These are phyloP conservation scores for Xenops minutus DNA, from an alignment of 2,797 vertebrate species.

Conservation along the genomic window DNA sequence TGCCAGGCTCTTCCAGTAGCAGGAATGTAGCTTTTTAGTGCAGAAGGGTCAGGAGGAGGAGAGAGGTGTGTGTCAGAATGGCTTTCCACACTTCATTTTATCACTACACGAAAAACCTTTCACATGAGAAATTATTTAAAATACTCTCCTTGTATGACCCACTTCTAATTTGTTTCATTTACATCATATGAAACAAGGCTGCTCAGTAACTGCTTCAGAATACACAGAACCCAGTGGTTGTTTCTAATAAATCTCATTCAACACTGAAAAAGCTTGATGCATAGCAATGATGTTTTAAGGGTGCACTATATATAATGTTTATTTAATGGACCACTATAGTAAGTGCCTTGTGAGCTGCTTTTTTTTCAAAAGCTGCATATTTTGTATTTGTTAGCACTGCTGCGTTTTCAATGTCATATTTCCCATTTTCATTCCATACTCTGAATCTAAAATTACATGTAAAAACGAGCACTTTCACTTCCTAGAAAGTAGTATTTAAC, in stretches of 20 bases:
- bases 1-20: conserved; percentile 44
- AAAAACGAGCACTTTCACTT: background rate
- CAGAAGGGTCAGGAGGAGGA: background rate
- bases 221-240: background rate
- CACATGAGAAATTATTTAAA: background rate
- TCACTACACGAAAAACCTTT: background rate
- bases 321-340: conserved; percentile 38
- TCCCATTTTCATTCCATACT: background rate
- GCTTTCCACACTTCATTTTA: background rate
- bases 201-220: conserved; percentile 14
- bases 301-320: background rate
- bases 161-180: conserved; percentile 14
- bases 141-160: background rate
- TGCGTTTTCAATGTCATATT: background rate
- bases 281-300: background rate
- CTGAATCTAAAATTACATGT: background rate
- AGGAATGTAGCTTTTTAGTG: conserved; percentile 53
- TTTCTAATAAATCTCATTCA: background rate
- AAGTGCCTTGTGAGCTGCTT: conserved; percentile 65
- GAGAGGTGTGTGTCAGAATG: background rate
- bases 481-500: background rate
- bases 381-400: background rate
- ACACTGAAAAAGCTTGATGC: conserved; percentile 14
- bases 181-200: background rate
- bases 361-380: background rate